A percentile compares a stretch with the other conserved stretches of the same genome.
phyloP scores from a whole-genome alignment of 2,888 invertebrate genomes.

The Nymphalis urticae region DNA sequence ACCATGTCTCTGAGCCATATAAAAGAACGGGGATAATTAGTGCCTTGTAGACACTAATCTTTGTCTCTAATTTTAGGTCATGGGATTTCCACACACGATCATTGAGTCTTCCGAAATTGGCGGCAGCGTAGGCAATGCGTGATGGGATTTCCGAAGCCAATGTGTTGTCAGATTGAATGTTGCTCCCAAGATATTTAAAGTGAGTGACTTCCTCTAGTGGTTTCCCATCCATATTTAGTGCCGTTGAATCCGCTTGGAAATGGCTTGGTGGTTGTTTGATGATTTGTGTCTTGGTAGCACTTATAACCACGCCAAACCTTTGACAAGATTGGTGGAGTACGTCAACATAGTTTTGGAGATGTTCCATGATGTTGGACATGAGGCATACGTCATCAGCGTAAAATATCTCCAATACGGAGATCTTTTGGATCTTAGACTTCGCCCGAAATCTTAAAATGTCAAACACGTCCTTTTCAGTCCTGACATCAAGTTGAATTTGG shows the following conservation, averaged over 20 bases:
- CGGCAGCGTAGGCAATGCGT: too few relatives aligned
- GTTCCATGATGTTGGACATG: background rate
- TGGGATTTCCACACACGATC: too few relatives aligned
- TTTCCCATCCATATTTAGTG: background rate
- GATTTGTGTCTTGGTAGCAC: background rate
- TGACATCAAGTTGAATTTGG: background rate
- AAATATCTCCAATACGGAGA: constrained; percentile 1
- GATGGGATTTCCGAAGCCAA: too few relatives aligned
- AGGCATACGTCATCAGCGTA: constrained; percentile 1
- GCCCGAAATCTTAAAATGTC: constrained; percentile 13
- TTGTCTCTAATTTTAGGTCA: too few relatives aligned
- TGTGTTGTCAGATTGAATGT: background rate
- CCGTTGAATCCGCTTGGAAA: too few relatives aligned
- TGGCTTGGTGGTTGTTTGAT: constrained; percentile 8
- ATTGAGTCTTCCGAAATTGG: too few relatives aligned
- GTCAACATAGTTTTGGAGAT: too few relatives aligned
- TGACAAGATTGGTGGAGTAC: too few relatives aligned
- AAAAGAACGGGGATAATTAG: too few relatives aligned
- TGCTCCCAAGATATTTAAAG: constrained; percentile 4
- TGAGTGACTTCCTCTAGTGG: constrained; percentile 6
- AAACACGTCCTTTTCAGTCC: constrained; percentile 26
- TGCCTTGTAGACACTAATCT: too few relatives aligned
- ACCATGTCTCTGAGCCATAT: too few relatives aligned
- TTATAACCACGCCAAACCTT: constrained; percentile 11
- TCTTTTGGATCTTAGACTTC: background rate